These are phyloP conservation scores for Pontoporia blainvillei DNA, from an alignment of 2,113 vertebrate genomes.

Conservation along the genomic window DNA sequence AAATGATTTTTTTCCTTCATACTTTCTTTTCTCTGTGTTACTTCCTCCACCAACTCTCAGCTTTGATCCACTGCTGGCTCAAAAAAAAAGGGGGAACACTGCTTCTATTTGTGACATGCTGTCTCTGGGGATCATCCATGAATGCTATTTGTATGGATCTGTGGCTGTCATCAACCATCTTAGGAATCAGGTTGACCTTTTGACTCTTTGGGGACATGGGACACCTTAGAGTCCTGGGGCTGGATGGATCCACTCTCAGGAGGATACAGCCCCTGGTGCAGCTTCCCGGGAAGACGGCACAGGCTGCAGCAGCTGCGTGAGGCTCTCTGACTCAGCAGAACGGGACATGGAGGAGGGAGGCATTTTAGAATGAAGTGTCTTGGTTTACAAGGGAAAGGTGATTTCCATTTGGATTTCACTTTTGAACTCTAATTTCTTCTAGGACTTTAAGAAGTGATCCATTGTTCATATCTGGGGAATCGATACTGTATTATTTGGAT, in stretches of 20 bases:
- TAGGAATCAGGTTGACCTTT: not conserved
- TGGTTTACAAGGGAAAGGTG: not conserved
- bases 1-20: slow-evolving; percentile 45
- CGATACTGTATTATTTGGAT: not conserved
- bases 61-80: slow-evolving; percentile 42
- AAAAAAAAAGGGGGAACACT: not conserved
- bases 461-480: not conserved
- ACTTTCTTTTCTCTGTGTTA: slow-evolving; percentile 42
- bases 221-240: not conserved
- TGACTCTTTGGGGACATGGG: not conserved
- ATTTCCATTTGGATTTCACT: slow-evolving; percentile 29
- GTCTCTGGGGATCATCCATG: not conserved
- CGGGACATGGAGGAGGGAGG: not conserved
- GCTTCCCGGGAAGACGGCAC: not conserved
- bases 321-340: not conserved
- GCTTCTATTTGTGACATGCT: not conserved
- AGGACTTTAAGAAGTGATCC: not conserved
- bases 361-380: slow-evolving; percentile 20
- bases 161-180: not conserved
- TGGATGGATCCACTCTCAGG: not conserved
- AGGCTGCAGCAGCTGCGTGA: not conserved
- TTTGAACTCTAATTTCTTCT: slow-evolving; percentile 1
- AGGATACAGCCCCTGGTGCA: not conserved
- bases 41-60: slow-evolving; percentile 57
- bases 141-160: not conserved